Conservation (phyloP, 2,797 vertebrate genomes). For the Choloepus didactylus region DNA sequence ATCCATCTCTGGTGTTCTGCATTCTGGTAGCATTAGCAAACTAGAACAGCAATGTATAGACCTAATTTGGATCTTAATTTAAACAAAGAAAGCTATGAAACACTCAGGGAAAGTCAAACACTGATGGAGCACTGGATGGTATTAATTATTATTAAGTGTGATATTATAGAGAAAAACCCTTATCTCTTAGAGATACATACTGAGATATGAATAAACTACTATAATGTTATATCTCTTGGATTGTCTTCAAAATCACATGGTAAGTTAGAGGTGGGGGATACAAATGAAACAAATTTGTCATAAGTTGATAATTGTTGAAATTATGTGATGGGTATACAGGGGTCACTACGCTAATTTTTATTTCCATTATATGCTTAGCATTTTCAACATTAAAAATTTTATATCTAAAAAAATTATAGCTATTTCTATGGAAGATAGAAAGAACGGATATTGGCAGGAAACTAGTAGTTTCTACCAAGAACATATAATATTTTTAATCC, state of each 20-base stretch:
- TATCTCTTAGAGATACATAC: not conserved
- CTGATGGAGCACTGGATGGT: not conserved
- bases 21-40: too few species aligned
- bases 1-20: too few species aligned
- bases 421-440: not conserved
- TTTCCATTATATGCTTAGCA: not conserved
- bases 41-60: not conserved
- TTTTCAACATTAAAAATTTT: constrained; percentile 19
- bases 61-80: constrained; percentile 10
- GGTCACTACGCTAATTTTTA: not conserved
- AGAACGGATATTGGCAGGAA: not conserved
- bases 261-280: not conserved
- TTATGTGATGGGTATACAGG: not conserved
- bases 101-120: not conserved
- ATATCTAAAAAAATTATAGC: not conserved
- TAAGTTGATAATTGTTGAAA: not conserved
- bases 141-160: not conserved
- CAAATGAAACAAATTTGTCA: not conserved
- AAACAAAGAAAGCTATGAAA: constrained; percentile 31
- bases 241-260: constrained; percentile 54
- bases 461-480: not conserved
- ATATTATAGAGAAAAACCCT: not conserved
- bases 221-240: not conserved
- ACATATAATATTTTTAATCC: not conserved
- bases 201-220: constrained; percentile 16